Conservation (phyloP, 2,888 invertebrate genomes). For the Leptinotarsa tumamoca region DNA sequence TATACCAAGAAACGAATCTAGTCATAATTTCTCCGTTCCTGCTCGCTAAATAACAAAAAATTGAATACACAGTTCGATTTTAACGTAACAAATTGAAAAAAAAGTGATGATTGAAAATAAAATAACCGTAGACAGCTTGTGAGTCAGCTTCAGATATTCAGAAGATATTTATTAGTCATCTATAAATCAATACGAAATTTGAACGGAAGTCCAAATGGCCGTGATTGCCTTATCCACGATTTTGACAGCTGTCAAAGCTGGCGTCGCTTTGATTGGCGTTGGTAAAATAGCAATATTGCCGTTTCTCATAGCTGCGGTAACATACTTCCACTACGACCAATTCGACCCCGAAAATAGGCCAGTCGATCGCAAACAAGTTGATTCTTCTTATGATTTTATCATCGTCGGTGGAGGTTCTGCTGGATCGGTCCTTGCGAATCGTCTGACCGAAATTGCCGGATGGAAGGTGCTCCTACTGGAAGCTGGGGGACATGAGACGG, state of each 20-base stretch:
- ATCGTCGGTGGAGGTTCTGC: conserved; percentile 88
- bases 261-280: conserved; percentile 77
- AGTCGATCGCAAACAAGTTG: conserved; percentile 69
- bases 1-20: conserved; percentile 8
- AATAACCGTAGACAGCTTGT: too few species aligned
- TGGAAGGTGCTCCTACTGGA: conserved; percentile 86
- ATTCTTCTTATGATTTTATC: conserved; percentile 84
- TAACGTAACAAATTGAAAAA: too few species aligned
- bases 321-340: conserved; percentile 87
- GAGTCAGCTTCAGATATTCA: background rate
- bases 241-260: conserved; percentile 74
- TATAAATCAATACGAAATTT: conserved; percentile 6
- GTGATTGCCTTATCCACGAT: conserved; percentile 66
- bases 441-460: conserved; percentile 80
- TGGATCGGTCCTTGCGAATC: conserved; percentile 85
- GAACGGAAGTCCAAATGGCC: conserved; percentile 46
- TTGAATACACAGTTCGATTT: background rate
- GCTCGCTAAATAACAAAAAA: conserved; percentile 25
- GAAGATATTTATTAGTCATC: background rate
- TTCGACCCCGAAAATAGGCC: conserved; percentile 87
- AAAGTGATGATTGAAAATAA: too few species aligned
- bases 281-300: conserved; percentile 82
- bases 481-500: conserved; percentile 89
- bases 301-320: conserved; percentile 79
- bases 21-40: conserved; percentile 29